phyloP scores from a whole-genome alignment of 2,888 invertebrate genomes.

The Cheilosia variabilis region DNA sequence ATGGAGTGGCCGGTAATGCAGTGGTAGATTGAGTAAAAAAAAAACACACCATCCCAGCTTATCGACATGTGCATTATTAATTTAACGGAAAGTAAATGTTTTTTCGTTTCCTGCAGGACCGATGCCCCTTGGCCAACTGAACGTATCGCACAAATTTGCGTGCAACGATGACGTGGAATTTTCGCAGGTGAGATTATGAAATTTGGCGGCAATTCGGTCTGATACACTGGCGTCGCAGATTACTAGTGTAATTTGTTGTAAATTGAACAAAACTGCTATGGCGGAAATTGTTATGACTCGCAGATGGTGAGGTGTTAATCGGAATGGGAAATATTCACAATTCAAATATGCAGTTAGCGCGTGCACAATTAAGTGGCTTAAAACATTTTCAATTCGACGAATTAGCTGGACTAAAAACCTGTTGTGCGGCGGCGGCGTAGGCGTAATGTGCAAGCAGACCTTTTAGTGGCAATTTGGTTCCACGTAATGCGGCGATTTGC shows the following conservation, averaged over 20 bases:
- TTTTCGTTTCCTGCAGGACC: background rate
- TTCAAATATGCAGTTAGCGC: too few relatives aligned
- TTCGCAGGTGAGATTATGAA: conserved; percentile 34
- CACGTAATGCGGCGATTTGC: too few relatives aligned
- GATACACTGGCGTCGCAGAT: background rate
- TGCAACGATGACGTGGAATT: background rate
- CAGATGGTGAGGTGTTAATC: too few relatives aligned
- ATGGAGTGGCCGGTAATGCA: conserved; percentile 44
- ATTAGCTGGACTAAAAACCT: background rate
- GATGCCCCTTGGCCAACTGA: conserved; percentile 43
- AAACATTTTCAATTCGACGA: background rate
- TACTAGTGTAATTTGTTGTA: too few relatives aligned
- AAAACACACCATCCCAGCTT: conserved; percentile 44
- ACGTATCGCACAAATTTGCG: conserved; percentile 22
- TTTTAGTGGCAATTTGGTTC: too few relatives aligned
- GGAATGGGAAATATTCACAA: too few relatives aligned
- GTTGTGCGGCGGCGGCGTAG: too few relatives aligned
- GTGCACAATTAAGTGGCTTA: conserved; percentile 14
- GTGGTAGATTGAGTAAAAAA: conserved; percentile 11
- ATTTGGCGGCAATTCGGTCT: conserved; percentile 25
- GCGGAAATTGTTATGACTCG: too few relatives aligned
- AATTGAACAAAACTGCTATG: too few relatives aligned
- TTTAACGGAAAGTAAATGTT: conserved; percentile 67
- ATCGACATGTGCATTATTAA: conserved; percentile 72
- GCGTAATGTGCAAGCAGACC: too few relatives aligned